phyloP scores from a whole-genome alignment of 2,113 vertebrate genomes.

The Pithys albifrons region DNA sequence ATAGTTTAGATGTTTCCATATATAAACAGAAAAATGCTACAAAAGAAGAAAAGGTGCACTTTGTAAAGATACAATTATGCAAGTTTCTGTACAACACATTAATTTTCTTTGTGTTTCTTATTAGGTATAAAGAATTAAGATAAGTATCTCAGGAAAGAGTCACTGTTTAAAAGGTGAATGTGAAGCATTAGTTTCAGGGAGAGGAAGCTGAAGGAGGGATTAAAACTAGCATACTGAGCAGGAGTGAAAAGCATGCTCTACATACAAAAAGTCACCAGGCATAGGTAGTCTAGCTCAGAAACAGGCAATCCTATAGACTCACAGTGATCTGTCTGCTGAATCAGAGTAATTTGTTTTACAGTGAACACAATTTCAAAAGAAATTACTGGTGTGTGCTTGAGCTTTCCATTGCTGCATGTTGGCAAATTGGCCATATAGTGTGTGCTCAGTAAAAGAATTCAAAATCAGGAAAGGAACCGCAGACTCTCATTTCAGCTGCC shows the following conservation, averaged over 20 bases:
- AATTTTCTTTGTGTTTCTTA: not conserved
- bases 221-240: not conserved
- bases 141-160: not conserved
- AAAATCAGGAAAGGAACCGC: not conserved
- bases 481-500: not conserved
- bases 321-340: not conserved
- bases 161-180: not conserved
- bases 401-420: not conserved
- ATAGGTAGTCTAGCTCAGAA: not conserved
- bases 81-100: not conserved
- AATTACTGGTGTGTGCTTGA: not conserved
- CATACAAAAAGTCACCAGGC: not conserved
- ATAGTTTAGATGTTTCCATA: not conserved
- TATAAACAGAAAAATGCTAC: not conserved
- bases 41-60: not conserved
- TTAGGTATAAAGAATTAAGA: not conserved
- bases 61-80: not conserved
- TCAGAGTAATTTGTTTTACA: not conserved
- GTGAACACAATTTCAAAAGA: not conserved
- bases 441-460: not conserved
- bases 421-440: not conserved
- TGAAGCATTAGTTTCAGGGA: not conserved
- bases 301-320: not conserved
- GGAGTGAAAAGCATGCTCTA: not conserved
- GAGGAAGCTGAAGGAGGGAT: not conserved